Percentiles rank a stretch among this genome's conserved stretches.
Conservation (phyloP, 2,113 vertebrate species). For the Pelusios castaneus region DNA sequence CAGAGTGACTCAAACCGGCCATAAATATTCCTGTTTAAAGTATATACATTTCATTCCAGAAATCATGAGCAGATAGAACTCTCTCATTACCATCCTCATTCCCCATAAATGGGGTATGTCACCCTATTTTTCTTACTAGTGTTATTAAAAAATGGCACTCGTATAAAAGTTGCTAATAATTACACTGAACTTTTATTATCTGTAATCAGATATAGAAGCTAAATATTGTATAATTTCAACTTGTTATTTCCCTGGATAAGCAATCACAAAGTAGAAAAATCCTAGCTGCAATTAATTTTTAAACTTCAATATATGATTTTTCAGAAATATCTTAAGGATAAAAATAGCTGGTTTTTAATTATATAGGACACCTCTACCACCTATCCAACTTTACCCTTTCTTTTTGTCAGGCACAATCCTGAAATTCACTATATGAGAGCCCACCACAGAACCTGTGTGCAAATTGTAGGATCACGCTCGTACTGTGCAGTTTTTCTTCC, state of each 20-base stretch:
- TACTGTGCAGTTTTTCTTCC: conserved; percentile 15
- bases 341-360: neutral
- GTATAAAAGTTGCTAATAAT: neutral
- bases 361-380: neutral
- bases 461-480: neutral
- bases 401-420: neutral
- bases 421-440: neutral
- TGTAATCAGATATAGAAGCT: conserved; percentile 7
- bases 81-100: neutral
- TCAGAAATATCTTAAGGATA: neutral
- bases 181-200: neutral
- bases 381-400: neutral
- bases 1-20: neutral
- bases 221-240: neutral
- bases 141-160: neutral
- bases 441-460: neutral
- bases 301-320: neutral
- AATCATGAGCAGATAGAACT: neutral
- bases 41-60: neutral
- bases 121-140: neutral
- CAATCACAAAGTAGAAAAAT: neutral
- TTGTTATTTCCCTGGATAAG: neutral
- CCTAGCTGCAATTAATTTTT: neutral
- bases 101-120: neutral
- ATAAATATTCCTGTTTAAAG: neutral